Base-by-base conservation (phyloP, 1,140 invertebrate species). In the Amyelois transitella region DNA sequence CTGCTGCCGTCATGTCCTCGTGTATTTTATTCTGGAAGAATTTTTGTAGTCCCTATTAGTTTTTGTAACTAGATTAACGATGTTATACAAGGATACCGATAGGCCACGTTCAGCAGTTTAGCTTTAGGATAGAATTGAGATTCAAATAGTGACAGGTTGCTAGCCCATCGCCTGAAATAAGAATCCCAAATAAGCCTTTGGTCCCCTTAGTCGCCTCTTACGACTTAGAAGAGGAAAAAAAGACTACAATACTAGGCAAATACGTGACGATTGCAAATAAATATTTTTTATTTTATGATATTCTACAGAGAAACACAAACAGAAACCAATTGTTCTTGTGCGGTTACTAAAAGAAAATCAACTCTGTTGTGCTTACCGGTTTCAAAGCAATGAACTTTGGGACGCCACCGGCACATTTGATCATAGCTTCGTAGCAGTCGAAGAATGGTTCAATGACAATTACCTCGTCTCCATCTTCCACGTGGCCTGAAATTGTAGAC, bases 361-460 rank as follows among this genome's bases (percentile, higher is more conserved):
- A 6, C 12, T 38, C 20, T 47, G 47, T 22, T 54, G 20, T 18
- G 70, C 88, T 91, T 90, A 96, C 94, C 45, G 95, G 93, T 88
- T 94, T 92, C 1, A 99, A 89, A 6, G 97, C 93, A 58, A 99
- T 95, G 80, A 95, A 99, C 51, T 93, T 93, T 0, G 97, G 93
- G 18, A 92, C 90, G 8, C 97, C 98, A 0, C 96, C 97, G 22
- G 96, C 96, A 67, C 93, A 92, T 69, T 90, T 91, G 0, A 99
- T 94, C 95, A 99, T 98, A 1, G 97, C 97, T 59, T 95, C 95
- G 80, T 99, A 99, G 76, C 97, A 99, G 81, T 99, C 98, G 82
- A 98, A 99, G 85, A 95, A 99, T 6, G 98, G 98, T 82, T 99
- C 98, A 60, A 99, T 97, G 21, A 99, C 97, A 60, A 99, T 98